phyloP scores from a whole-genome alignment of 2,888 invertebrate species.

The Mythimna vitellina region DNA sequence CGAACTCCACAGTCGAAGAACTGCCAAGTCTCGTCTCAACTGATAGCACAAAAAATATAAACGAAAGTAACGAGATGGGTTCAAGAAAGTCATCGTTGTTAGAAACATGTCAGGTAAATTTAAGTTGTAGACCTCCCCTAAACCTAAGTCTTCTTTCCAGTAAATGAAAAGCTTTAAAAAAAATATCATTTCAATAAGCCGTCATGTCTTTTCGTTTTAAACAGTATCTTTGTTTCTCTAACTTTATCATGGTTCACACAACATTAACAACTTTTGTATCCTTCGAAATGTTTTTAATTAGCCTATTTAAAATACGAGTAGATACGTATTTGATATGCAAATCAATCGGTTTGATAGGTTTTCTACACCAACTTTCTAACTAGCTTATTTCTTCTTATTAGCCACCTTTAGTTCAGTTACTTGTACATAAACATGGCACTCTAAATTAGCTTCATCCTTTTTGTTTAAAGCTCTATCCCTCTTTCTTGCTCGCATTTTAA shows the following conservation, averaged over 20 bases:
- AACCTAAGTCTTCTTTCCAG: neutral
- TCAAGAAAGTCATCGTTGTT: constrained; percentile 38
- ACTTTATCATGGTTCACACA: neutral
- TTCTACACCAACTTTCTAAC: neutral
- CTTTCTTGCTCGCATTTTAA: too few species aligned
- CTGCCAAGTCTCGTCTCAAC: neutral
- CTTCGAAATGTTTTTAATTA: neutral
- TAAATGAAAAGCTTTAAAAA: neutral
- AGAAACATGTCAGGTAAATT: constrained; percentile 39
- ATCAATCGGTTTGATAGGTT: neutral
- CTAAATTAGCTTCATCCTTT: too few species aligned
- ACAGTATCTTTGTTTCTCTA: neutral
- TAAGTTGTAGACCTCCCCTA: too few species aligned
- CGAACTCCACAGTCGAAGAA: neutral
- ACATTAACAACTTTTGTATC: neutral
- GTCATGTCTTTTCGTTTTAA: neutral
- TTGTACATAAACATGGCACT: too few species aligned
- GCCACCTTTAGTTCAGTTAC: too few species aligned
- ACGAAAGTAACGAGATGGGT: neutral
- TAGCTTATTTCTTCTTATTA: neutral
- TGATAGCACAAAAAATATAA: neutral
- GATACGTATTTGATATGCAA: neutral
- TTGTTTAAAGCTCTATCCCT: too few species aligned
- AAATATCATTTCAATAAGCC: neutral
- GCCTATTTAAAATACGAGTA: neutral